Evolutionary conservation across 1,140 invertebrate species (phyloP), one percentile per base, ranked within the genome.

Genomic region (Conus ventricosus): DNA sequence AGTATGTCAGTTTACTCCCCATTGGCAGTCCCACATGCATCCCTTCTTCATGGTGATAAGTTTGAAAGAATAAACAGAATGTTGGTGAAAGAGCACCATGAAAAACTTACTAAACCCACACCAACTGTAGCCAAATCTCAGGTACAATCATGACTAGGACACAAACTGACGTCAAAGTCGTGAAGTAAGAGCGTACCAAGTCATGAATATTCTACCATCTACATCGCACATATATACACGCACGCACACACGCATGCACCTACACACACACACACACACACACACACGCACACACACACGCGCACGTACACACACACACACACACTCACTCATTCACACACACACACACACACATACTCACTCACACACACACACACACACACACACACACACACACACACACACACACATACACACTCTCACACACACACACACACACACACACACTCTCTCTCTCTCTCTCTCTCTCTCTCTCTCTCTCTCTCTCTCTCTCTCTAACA

Each of bases 401-500:
- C 15, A 23, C 17, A 71, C 67, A 71, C 67, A 71, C 17, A 20
- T 23, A 20, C 67, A 11, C 15, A 71, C 67, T 13, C 7, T 13
- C 67, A 71, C 67, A 71, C 67, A 71, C 15, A 71, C 67, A 71
- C 67, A 11, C 67, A 71, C 17, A 17, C 67, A 71, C 67, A 71
- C 67, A 23, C 67, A 23, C 67, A 71, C 67, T 71, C 67, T 71
- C 67, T 71, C 67, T 71, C 67, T 71, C 8, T 11, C 8, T 71
- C 67, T 71, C 67, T 71, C 67, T 71, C 67, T 11, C 67, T 71
- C 67, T 11, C 7, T 11, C 67, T 71, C 67, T 71, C 67, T 71
- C 67, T 71, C 67, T 71, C 17, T 71, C 67, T n/a, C n/a, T n/a
- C n/a, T n/a, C n/a, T n/a, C n/a, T n/a, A n/a, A 71, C 67, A 71